Percentiles rank a stretch among this genome's conserved stretches.
These are phyloP conservation scores for Metacarcinus magister DNA, from an alignment of 2,888 invertebrate genomes.

Conservation along the genomic window DNA sequence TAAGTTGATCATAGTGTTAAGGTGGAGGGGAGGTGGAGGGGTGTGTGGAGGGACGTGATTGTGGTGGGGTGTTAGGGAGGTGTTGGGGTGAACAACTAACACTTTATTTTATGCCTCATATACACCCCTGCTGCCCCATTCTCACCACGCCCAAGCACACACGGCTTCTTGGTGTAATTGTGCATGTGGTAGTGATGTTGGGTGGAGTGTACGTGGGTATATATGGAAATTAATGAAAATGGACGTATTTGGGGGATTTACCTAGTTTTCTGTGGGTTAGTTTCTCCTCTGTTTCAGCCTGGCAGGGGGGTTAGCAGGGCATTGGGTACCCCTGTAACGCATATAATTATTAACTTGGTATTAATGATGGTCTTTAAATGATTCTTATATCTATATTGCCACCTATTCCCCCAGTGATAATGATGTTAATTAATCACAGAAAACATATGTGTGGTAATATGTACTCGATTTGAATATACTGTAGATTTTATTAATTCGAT, in stretches of 20 bases:
- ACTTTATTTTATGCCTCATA: conserved; percentile 65
- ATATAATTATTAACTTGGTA: background rate
- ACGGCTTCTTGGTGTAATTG: background rate
- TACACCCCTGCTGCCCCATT: conserved; percentile 19
- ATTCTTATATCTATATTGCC: background rate
- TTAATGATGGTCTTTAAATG: background rate
- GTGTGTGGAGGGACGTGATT: background rate
- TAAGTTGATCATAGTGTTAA: background rate
- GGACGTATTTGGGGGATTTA: conserved; percentile 66
- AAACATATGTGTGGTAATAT: background rate
- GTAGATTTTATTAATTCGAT: background rate
- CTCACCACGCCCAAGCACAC: background rate
- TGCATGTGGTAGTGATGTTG: background rate
- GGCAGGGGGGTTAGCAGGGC: background rate
- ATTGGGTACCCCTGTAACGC: background rate
- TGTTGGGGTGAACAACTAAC: conserved; percentile 71
- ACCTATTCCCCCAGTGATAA: background rate
- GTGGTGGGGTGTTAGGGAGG: conserved; percentile 40
- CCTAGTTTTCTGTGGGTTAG: conserved; percentile 32
- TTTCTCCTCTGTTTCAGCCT: background rate
- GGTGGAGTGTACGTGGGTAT: background rate
- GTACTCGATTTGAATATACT: background rate
- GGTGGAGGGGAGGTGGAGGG: background rate
- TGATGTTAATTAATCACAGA: background rate
- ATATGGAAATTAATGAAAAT: conserved; percentile 33